Percentiles rank a stretch among this genome's conserved stretches.
Evolutionary conservation across 2,888 invertebrate species (phyloP).

Genomic region (Epinotia nisella): DNA sequence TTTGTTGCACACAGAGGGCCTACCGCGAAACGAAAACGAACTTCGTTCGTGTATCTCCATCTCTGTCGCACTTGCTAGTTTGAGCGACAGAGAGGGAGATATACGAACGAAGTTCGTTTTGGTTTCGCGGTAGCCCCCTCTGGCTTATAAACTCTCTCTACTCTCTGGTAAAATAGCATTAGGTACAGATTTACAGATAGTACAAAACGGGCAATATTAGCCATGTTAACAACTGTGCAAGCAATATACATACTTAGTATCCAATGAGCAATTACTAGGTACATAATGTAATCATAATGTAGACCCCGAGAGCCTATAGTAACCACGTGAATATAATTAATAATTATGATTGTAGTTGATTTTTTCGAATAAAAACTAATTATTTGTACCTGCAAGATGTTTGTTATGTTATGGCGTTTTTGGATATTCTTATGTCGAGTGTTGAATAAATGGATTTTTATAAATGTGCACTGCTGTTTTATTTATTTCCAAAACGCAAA

Average conservation of each 20-base stretch:
- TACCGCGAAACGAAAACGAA: too few species aligned
- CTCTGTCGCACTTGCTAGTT: too few species aligned
- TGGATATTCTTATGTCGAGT: constrained; percentile 70
- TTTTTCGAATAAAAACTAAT: constrained; percentile 57
- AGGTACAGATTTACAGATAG: background rate
- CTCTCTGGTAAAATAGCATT: background rate
- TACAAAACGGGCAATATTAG: background rate
- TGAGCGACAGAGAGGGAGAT: too few species aligned
- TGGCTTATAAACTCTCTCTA: background rate
- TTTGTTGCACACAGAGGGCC: background rate
- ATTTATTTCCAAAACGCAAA: background rate
- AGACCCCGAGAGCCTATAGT: constrained; percentile 12
- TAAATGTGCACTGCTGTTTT: constrained; percentile 55
- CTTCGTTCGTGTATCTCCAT: too few species aligned
- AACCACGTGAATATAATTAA: background rate
- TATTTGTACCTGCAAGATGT: constrained; percentile 65
- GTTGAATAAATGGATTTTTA: constrained; percentile 77
- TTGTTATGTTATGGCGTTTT: constrained; percentile 75
- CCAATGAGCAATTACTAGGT: constrained; percentile 34
- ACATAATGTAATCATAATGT: constrained; percentile 7
- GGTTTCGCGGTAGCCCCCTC: too few species aligned
- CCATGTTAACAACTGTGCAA: background rate
- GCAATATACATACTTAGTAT: constrained; percentile 17
- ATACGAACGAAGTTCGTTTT: too few species aligned
- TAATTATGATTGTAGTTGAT: background rate